Evolutionary conservation across 1,140 invertebrate genomes (phyloP), one percentile per base, ranked within the genome.

Genomic region (Drosophila melanica): DNA sequence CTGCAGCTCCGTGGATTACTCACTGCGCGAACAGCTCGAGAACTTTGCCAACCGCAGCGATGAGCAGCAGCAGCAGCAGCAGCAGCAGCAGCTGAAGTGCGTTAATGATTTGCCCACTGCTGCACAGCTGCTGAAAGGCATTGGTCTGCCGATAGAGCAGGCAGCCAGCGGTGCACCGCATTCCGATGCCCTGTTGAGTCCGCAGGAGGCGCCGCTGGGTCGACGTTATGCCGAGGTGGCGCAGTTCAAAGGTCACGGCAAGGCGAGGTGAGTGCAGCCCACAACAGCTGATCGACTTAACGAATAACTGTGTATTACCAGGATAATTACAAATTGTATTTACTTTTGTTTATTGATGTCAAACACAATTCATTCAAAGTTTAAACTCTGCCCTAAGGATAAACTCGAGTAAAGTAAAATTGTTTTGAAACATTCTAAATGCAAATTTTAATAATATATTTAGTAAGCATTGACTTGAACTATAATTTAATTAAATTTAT

Each of bases 161-260:
- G 27, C 54, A 8, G 42, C 47, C 23, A 11, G 27, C 5, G 57
- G 10, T 50, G 23, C 16, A 12, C 18, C 39, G 14, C 33, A 73
- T 4, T 77, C 75, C 30, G 91, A 92, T 79, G 71, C 77, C 0
- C 42, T 92, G 54, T 64, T 92, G 27, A 92, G 91, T 85, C 91
- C 91, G 6, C 90, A 92, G 76, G 91, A 92, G 60, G 91, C 57
- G 58, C 91, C 91, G 3, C 72, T 92, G 74, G 91, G 90, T 6
- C 64, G 91, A 10, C 90, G 91, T 1, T 92, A 92, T 47, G 91
- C 91, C 53, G 91, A 92, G 64, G 91, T 92, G 45, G 57, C 90
- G 10, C 91, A 92, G 57, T 92, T 92, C 66, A 92, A 92, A 58
- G 54, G 65, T 30, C 86, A 80, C 37, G 50, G 50, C 71, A 86